Base-by-base conservation (phyloP, 2,113 vertebrate genomes). In the Eublepharis macularius region DNA sequence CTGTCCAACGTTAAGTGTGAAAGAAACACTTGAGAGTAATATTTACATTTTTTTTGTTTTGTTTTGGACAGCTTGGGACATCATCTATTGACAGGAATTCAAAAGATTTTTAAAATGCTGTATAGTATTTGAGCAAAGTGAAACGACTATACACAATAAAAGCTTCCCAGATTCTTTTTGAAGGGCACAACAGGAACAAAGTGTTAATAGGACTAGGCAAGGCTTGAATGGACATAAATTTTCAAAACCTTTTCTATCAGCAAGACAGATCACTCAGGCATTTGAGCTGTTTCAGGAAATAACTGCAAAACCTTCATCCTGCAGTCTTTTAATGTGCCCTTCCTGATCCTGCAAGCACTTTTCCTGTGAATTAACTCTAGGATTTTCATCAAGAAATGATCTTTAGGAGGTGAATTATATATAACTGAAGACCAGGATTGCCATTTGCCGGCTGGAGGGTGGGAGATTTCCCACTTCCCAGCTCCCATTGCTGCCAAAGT, bases 221-320 rank as follows among this genome's bases (percentile, higher is more conserved):
- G 74, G 78, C 21, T 57, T 76, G 89, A 60, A 29, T 32, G 69
- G 84, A 70, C 34, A 7, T 72, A 45, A 4, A 86, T 84, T 73
- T 84, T 89, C 69, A 90, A 43, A 78, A 76, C 12, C 24, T 63
- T 5, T 45, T 81, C 34, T 74, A 14, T 54, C 0, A 0, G 26
- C 26, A 10, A 4, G 11, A 1, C 4, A 84, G 19, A 43, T 91
- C 34, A 76, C 4, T 3, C 1, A 0, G 77, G 19, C 7, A 43
- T 19, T 21, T 4, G 12, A 43, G 10, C 78, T 85, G 8, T 74
- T 76, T 91, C 85, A 82, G 88, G 84, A 84, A 89, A 32, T 80
- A 88, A 76, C 1, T 4, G 2, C 1, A 13, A 12, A 36, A 87
- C 68, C 11, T 66, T 73, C 21, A 0, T 79, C 21, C 47, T 83